A percentile compares a stretch with the other conserved stretches of the same genome.
These are phyloP conservation scores for Siniperca scherzeri DNA, from an alignment of 2,797 vertebrate species.

Conservation along the genomic window DNA sequence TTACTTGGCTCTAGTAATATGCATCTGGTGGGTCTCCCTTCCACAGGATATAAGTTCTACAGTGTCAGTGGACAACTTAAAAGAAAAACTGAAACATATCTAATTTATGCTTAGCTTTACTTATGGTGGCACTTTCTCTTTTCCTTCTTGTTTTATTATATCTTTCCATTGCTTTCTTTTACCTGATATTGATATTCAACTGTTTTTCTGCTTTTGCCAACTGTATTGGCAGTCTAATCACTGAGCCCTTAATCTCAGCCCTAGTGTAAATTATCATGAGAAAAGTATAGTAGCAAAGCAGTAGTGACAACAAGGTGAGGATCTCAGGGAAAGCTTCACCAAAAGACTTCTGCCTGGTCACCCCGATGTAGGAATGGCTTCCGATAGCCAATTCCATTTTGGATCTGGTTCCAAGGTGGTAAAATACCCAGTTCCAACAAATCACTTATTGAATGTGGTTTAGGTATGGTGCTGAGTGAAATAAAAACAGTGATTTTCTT, in stretches of 20 bases:
- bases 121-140: not conserved
- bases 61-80: not conserved
- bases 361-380: no score
- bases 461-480: no score
- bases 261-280: not conserved
- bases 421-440: not conserved
- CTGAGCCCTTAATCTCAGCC: not conserved
- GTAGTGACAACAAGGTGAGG: not conserved
- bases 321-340: not conserved
- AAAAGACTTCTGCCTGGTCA: not conserved
- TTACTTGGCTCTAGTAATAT: conserved; percentile 15
- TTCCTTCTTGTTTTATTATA: not conserved
- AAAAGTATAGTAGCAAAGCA: not conserved
- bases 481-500: not conserved
- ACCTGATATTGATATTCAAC: not conserved
- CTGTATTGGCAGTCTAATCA: not conserved
- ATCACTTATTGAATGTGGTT: not conserved
- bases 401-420: no score
- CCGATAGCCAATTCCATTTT: no score
- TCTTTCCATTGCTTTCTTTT: not conserved
- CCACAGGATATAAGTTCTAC: not conserved
- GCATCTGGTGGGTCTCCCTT: conserved; percentile 9
- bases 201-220: not conserved
- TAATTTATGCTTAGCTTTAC: not conserved
- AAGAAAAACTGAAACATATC: not conserved